Percentiles rank a stretch among this genome's conserved stretches.
Evolutionary conservation across 1,140 invertebrate genomes (phyloP).

Genomic region (Halesus radiatus): DNA sequence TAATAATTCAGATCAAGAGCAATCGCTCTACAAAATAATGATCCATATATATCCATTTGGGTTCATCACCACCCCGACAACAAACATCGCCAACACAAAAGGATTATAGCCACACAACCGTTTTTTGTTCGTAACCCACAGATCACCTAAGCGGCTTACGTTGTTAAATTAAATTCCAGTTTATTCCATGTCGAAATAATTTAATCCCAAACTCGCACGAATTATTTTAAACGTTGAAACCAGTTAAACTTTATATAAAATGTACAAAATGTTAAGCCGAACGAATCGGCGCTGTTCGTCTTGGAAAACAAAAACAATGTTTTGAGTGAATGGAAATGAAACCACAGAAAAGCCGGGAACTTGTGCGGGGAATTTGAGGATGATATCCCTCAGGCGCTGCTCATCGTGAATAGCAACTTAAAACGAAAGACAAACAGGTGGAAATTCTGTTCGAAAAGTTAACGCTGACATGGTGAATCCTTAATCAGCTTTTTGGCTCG

Average conservation of each 20-base stretch:
- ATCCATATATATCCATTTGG: too few relatives aligned
- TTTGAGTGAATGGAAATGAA: conserved; percentile 20
- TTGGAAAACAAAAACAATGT: conserved; percentile 10
- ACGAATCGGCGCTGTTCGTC: background rate
- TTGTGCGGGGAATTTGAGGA: conserved; percentile 3
- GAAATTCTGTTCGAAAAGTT: conserved; percentile 52
- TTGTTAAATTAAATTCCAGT: too few relatives aligned
- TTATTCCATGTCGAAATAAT: too few relatives aligned
- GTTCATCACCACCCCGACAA: too few relatives aligned
- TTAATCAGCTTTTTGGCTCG: conserved; percentile 57
- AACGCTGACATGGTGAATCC: conserved; percentile 57
- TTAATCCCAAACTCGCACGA: too few relatives aligned
- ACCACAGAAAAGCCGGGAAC: background rate
- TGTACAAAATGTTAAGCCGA: background rate
- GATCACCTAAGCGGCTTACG: too few relatives aligned
- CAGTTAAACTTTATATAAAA: conserved; percentile 4
- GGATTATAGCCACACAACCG: too few relatives aligned
- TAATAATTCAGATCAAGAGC: too few relatives aligned
- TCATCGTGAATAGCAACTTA: conserved; percentile 45
- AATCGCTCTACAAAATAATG: too few relatives aligned
- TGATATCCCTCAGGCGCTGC: conserved; percentile 46
- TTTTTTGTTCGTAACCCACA: too few relatives aligned
- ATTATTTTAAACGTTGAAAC: background rate
- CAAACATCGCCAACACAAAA: too few relatives aligned
- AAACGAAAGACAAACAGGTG: conserved; percentile 56